Percentiles rank a stretch among this genome's conserved stretches.
phyloP scores from a whole-genome alignment of 2,113 vertebrate species.

The Trichechus manatus region DNA sequence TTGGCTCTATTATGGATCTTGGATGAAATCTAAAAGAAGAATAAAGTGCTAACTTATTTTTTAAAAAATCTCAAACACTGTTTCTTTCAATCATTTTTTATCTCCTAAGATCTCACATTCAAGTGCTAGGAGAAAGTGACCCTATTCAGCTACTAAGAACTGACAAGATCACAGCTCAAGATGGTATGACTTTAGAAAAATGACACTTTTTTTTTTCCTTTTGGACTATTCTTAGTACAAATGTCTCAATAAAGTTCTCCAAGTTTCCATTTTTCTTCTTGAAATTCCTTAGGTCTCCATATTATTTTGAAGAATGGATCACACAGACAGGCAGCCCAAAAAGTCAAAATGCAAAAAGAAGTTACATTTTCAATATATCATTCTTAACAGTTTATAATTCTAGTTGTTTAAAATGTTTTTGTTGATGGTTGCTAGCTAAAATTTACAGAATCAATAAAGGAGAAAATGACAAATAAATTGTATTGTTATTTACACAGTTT shows the following conservation, averaged over 20 bases:
- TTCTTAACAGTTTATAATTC: neutral
- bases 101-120: constrained; percentile 12
- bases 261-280: neutral
- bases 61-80: neutral
- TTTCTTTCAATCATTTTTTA: neutral
- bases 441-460: neutral
- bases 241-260: neutral
- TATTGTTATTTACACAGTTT: neutral
- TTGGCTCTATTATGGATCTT: neutral
- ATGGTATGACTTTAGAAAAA: neutral
- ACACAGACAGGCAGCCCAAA: neutral
- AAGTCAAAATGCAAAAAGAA: neutral
- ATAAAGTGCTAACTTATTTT: neutral
- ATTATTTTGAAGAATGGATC: constrained; percentile 58
- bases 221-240: constrained; percentile 19
- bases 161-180: constrained; percentile 24
- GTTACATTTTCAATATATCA: neutral
- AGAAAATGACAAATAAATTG: neutral
- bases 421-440: neutral
- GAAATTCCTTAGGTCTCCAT: neutral
- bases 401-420: neutral
- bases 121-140: neutral
- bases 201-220: neutral
- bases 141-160: neutral
- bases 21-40: neutral